These are phyloP conservation scores for Sebastes reedi DNA, from an alignment of 2,797 vertebrate genomes.

Conservation along the genomic window DNA sequence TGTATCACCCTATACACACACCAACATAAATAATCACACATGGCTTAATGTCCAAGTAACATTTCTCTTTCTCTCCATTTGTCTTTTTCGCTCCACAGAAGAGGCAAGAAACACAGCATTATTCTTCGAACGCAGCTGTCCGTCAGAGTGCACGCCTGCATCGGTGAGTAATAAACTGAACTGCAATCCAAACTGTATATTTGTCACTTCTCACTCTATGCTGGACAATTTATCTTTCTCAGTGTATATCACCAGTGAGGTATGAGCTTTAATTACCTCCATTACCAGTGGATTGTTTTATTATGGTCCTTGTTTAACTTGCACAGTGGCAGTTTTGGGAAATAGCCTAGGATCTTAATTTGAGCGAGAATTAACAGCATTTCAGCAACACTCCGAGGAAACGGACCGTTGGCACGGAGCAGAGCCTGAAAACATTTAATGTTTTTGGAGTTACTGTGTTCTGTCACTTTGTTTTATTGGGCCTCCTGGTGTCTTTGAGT, in stretches of 20 bases:
- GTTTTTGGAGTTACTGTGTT: slow-evolving; percentile 62
- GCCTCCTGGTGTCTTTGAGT: slow-evolving; percentile 70
- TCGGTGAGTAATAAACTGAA: slow-evolving; percentile 87
- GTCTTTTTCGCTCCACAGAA: slow-evolving; percentile 73
- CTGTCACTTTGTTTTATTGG: slow-evolving; percentile 76
- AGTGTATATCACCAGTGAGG: slow-evolving; percentile 24
- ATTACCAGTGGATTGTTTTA: slow-evolving; percentile 30
- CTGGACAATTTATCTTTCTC: slow-evolving; percentile 10
- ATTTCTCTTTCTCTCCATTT: slow-evolving; percentile 29
- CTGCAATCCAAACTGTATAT: not conserved
- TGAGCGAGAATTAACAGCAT: slow-evolving; percentile 51
- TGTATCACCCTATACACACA: not conserved
- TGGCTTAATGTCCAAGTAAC: slow-evolving; percentile 3
- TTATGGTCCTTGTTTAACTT: slow-evolving; percentile 36
- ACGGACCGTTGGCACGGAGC: slow-evolving; percentile 30
- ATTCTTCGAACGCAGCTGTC: slow-evolving; percentile 96
- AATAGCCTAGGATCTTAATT: slow-evolving; percentile 46
- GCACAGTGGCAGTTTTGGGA: slow-evolving; percentile 62
- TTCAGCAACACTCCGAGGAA: slow-evolving; percentile 37
- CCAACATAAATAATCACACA: not conserved
- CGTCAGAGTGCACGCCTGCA: slow-evolving; percentile 96
- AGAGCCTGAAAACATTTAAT: slow-evolving; percentile 46
- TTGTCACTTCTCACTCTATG: slow-evolving; percentile 16
- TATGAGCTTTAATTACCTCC: slow-evolving; percentile 40
- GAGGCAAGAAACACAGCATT: slow-evolving; percentile 93